Evolutionary conservation across 2,113 vertebrate species (phyloP).

Genomic region (Sorex fumeus): DNA sequence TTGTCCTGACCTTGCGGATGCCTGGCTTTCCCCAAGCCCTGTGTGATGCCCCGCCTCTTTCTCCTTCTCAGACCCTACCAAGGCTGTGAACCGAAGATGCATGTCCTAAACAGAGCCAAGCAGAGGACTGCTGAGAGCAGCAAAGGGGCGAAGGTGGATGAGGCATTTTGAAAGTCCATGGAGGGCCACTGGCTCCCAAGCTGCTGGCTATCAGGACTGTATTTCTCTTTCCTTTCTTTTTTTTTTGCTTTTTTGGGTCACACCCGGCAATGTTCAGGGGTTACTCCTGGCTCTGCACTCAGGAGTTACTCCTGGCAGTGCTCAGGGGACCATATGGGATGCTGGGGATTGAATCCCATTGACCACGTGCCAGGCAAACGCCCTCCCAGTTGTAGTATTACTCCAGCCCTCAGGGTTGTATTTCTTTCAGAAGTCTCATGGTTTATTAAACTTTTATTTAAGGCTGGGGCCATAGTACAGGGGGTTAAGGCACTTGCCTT

Average conservation of each 20-base stretch:
- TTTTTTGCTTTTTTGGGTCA: no score
- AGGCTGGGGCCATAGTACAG: neutral
- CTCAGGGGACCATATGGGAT: no score
- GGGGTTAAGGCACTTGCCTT: neutral
- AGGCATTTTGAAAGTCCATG: slow-evolving; percentile 43
- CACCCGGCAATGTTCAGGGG: no score
- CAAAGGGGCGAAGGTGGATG: neutral
- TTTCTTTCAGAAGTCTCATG: neutral
- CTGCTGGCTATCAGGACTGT: neutral
- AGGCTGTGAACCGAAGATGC: neutral
- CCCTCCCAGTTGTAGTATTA: no score
- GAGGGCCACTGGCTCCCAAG: slow-evolving; percentile 32
- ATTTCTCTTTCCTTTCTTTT: neutral
- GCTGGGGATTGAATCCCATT: no score
- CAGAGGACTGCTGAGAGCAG: neutral
- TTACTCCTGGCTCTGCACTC: no score
- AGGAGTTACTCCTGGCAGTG: no score
- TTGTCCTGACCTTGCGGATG: slow-evolving; percentile 77
- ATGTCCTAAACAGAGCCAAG: neutral
- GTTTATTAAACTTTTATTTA: no score
- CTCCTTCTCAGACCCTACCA: slow-evolving; percentile 41
- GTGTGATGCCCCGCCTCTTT: slow-evolving; percentile 58
- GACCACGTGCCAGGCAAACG: no score
- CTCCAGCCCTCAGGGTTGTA: no score
- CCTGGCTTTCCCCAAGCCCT: neutral